phyloP scores from a whole-genome alignment of 1,140 invertebrate genomes.

The Mycetomoellerius zeteki region DNA sequence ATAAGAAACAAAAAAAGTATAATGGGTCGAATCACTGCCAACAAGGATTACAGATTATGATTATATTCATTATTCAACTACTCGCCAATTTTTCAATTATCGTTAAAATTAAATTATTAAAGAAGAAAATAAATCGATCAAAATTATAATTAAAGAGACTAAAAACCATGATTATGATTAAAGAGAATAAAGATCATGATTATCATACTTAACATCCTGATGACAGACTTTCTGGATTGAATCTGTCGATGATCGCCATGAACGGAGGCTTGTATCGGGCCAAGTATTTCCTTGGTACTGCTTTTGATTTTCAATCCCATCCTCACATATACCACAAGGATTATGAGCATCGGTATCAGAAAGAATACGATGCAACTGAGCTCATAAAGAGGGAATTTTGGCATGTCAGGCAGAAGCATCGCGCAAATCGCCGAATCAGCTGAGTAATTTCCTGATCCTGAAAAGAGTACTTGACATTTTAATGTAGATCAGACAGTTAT shows the following conservation, averaged over 20 bases:
- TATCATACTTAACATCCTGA: conserved; percentile 89
- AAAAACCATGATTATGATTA: no score
- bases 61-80: not conserved
- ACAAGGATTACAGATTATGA: not conserved
- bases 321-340: conserved; percentile 91
- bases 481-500: not conserved
- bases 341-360: conserved; percentile 92
- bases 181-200: not conserved
- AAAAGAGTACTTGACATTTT: conserved; percentile 15
- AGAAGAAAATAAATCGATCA: no score
- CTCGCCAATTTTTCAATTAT: not conserved
- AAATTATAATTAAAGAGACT: no score
- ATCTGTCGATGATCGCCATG: conserved; percentile 89
- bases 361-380: conserved; percentile 94
- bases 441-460: conserved; percentile 77
- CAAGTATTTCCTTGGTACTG: conserved; percentile 86
- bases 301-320: conserved; percentile 91
- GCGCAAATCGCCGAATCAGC: conserved; percentile 92
- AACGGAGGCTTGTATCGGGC: conserved; percentile 88
- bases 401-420: conserved; percentile 89
- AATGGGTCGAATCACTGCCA: not conserved
- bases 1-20: not conserved
- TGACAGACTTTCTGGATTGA: conserved; percentile 91
- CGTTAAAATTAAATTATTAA: not conserved
- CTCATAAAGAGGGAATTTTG: conserved; percentile 91